Conservation (phyloP, 2,113 vertebrate species). For the Arvicanthis niloticus region DNA sequence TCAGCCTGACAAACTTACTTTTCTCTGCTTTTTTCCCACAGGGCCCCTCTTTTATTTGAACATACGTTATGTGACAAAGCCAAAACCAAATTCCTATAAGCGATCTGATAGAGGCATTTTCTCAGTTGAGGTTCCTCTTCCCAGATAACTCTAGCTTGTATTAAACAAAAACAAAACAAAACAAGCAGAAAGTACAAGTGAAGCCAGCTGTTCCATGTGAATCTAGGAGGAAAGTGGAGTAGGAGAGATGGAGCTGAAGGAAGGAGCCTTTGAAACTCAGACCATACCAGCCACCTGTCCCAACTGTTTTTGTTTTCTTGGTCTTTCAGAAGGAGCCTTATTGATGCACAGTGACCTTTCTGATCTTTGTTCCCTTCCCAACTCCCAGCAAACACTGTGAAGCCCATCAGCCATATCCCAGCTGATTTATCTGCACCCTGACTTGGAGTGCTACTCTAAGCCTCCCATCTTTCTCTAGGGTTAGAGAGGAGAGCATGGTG, state of each 20-base stretch:
- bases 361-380: background rate
- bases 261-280: background rate
- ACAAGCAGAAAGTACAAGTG: background rate
- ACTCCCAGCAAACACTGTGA: background rate
- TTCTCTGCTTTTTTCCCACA: background rate
- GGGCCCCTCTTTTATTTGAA: conserved; percentile 10
- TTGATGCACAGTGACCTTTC: background rate
- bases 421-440: no score
- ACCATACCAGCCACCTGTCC: background rate
- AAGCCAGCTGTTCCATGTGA: background rate
- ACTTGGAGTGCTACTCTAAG: background rate
- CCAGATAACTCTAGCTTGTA: background rate
- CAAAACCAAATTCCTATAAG: background rate
- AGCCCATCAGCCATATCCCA: background rate
- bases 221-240: background rate
- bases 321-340: background rate
- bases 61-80: background rate
- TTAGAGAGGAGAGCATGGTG: background rate
- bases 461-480: background rate
- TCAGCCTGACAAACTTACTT: background rate
- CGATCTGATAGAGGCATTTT: background rate
- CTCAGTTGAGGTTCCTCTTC: background rate
- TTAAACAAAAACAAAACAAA: background rate
- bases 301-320: background rate
- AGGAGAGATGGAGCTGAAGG: background rate